Evolutionary conservation across 2,888 invertebrate genomes (phyloP).

Genomic region (Noctuana brunneofusca): DNA sequence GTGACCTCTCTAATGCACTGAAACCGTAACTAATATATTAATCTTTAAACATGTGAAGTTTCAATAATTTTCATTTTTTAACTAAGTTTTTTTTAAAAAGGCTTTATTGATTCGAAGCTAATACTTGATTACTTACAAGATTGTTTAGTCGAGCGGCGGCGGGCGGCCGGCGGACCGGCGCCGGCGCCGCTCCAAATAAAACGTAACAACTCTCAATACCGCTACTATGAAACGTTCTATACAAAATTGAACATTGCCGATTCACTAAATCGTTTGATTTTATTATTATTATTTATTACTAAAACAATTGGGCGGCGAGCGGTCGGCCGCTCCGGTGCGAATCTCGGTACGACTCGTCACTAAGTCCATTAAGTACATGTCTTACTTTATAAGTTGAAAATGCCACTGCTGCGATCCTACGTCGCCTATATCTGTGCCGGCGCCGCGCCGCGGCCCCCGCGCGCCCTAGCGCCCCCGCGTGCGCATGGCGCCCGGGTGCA

Average conservation of each 20-base stretch:
- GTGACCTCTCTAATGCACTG: slow-evolving; percentile 73
- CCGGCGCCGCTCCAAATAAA: slow-evolving; percentile 69
- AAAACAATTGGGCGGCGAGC: slow-evolving; percentile 75
- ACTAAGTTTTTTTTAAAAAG: slow-evolving; percentile 77
- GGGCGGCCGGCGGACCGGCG: slow-evolving; percentile 44
- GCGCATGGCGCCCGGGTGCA: slow-evolving; percentile 23
- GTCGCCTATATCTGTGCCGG: slow-evolving; percentile 65
- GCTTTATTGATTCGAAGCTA: slow-evolving; percentile 82
- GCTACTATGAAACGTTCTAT: slow-evolving; percentile 81
- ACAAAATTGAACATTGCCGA: slow-evolving; percentile 82
- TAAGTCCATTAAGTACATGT: slow-evolving; percentile 76
- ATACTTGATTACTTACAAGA: slow-evolving; percentile 83
- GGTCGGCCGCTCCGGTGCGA: slow-evolving; percentile 59
- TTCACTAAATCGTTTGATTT: slow-evolving; percentile 74
- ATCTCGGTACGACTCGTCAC: slow-evolving; percentile 62
- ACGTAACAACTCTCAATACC: slow-evolving; percentile 79
- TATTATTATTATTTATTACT: slow-evolving; percentile 52
- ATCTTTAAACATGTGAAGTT: slow-evolving; percentile 74
- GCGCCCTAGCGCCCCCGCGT: slow-evolving; percentile 35
- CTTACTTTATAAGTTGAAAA: slow-evolving; percentile 79
- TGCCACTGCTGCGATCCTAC: slow-evolving; percentile 80
- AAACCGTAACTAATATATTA: slow-evolving; percentile 75
- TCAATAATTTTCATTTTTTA: slow-evolving; percentile 77
- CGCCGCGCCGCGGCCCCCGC: slow-evolving; percentile 39
- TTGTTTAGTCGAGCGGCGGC: slow-evolving; percentile 65